These are phyloP conservation scores for Exephanes ischioxanthus DNA, from an alignment of 2,888 invertebrate genomes.

Conservation along the genomic window DNA sequence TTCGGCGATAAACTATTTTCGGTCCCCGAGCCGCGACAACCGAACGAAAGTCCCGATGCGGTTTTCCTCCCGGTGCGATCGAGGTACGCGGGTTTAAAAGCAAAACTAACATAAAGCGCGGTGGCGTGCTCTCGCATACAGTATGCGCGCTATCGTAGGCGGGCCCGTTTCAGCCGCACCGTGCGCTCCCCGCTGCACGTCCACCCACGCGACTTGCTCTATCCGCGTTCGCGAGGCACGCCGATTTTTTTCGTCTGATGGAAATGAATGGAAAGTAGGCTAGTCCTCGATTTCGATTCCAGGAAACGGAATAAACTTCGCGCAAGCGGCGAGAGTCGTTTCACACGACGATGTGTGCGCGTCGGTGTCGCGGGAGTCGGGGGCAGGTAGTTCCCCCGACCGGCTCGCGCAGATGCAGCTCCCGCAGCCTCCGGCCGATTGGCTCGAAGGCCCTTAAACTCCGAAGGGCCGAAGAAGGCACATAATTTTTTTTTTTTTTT, in stretches of 20 bases:
- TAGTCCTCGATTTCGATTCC: constrained; percentile 23
- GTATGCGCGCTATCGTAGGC: constrained; percentile 67
- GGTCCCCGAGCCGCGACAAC: constrained; percentile 11
- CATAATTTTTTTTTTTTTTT: neutral
- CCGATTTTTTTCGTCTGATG: constrained; percentile 50
- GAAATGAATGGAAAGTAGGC: constrained; percentile 61
- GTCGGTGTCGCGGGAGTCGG: neutral
- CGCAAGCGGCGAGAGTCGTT: neutral
- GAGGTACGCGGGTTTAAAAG: constrained; percentile 10
- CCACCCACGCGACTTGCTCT: constrained; percentile 63
- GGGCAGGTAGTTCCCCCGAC: neutral
- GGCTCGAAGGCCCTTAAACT: neutral
- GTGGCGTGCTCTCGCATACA: constrained; percentile 56
- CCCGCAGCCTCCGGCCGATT: neutral
- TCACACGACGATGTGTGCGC: too few species aligned
- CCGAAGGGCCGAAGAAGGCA: constrained; percentile 11
- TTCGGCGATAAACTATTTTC: constrained; percentile 34
- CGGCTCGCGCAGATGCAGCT: neutral
- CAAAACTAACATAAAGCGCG: constrained; percentile 41
- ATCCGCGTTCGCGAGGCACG: constrained; percentile 36
- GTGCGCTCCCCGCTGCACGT: constrained; percentile 20
- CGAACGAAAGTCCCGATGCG: constrained; percentile 35
- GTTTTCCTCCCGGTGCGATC: neutral
- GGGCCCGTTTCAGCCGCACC: constrained; percentile 66
- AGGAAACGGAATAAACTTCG: constrained; percentile 33